Base-by-base conservation (phyloP, 1,140 invertebrate genomes). In the Mactra quadrangularis region DNA sequence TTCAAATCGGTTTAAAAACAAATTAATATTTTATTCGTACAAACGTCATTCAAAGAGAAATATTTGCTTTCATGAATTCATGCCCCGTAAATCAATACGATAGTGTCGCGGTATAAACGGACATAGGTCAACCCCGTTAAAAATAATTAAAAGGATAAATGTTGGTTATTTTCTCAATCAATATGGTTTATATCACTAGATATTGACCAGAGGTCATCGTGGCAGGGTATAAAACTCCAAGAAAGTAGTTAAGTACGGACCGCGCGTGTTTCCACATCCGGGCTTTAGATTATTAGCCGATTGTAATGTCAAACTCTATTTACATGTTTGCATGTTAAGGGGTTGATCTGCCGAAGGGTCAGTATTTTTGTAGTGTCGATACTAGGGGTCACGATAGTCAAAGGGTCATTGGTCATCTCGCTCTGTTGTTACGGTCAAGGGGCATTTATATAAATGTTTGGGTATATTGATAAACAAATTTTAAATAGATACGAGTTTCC, bases 381-480 rank as follows among this genome's bases (percentile, higher is more conserved):
- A n/a, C 25, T 27, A 3, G 19, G 64, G 41, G n/a, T 45, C 41
- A 50, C 41, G 29, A 31, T 50, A 68, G 64, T 50, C 31, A 50
- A 7, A 41, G 41, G 59, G 64, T 68, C 45, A 68, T 68, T 47
- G 47, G 64, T 68, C 64, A 68, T 29, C 64, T 50, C 31, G 64
- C 13, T 25, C 64, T 22, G 45, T 68, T 15, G 64, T 50, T 68
- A n/a, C 17, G 64, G 41, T 29, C 64, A 68, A 27, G 47, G 64
- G 41, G 45, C 29, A 68, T 68, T 68, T 68, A 64, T 41, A 68
- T 68, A 25, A 68, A 45, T 50, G 22, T 50, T 47, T 27, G 47
- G 47, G 38, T 27, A 68, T 41, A 41, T 68, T 31, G 64, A 68
- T 68, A 68, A 6, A 47, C 47, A 50, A 19, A 27, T 27, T 31